Evolutionary conservation across 2,113 vertebrate species (phyloP), one percentile per base, ranked within the genome.

Genomic region (Arizona elegans): DNA sequence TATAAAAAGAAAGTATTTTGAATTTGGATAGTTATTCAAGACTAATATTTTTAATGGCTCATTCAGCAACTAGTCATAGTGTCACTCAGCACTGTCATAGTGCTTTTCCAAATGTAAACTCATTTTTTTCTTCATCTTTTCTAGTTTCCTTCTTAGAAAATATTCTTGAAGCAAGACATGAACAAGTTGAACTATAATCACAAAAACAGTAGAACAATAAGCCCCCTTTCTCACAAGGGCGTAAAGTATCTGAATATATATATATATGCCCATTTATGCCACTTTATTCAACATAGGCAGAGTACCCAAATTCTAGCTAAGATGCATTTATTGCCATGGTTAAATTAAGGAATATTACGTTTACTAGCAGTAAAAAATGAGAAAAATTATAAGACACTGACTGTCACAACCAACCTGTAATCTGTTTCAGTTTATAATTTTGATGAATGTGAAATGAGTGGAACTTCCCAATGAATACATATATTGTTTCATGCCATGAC

Each of bases 271-370:
- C 95, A 94, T 92, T 62, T 94, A 95, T 97, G 96, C 95, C 96
- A 97, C 95, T 94, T 95, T 96, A 93, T 87, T 93, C 89, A 94
- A 95, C 95, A 93, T 95, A 96, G 95, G 94, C 95, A 96, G 93
- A 94, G 89, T 92, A 96, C 96, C 93, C 94, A 95, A 95, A 96
- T 96, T 92, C 92, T 96, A 96, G 94, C 92, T 93, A 97, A 97
- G 95, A 96, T 96, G 95, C 95, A 94, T 90, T 96, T 97, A 97
- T 97, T 97, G 96, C 97, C 96, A 94, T 96, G 94, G 92, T 93
- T 91, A 90, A 93, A 88, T 50, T 94, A 96, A 94, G 81, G 86
- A 94, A 62, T 94, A 88, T 94, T 94, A 94, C 0, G 59, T 95
- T 94, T 94, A 97, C 92, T 92, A 95, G 53, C 53, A 75, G 23